Evolutionary conservation across 2,113 vertebrate species (phyloP).

Genomic region (Microtus montanus): DNA sequence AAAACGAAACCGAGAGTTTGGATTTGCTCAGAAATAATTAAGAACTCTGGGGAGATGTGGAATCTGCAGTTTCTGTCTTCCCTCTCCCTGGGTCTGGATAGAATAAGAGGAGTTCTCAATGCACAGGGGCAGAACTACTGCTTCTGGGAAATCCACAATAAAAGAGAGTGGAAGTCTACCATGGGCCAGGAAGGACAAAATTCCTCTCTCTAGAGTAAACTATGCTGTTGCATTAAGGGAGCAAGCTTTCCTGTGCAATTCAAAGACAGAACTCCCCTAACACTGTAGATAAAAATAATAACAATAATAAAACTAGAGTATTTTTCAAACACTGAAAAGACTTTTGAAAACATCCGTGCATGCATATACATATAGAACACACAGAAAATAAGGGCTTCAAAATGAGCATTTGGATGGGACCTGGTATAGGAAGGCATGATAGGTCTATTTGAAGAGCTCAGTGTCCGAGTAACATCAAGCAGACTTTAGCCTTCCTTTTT

Average conservation of each 20-base stretch:
- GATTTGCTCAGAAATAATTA: constrained; percentile 59
- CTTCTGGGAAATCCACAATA: constrained; percentile 52
- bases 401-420: constrained; percentile 42
- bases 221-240: background rate
- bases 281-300: background rate
- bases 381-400: constrained; percentile 4
- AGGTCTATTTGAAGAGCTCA: background rate
- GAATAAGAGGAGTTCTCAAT: constrained; percentile 37
- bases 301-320: background rate
- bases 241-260: background rate
- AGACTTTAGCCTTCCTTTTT: background rate
- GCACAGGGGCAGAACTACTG: background rate
- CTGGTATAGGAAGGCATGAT: background rate
- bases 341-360: background rate
- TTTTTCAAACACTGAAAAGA: background rate
- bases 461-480: background rate
- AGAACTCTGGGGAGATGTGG: background rate
- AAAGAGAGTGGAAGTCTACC: background rate
- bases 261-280: constrained; percentile 1
- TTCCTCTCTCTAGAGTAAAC: background rate
- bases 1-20: constrained; percentile 69
- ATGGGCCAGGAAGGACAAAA: background rate
- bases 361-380: background rate
- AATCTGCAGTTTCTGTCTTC: constrained; percentile 38
- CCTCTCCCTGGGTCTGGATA: constrained; percentile 10